Evolutionary conservation across 2,888 invertebrate genomes (phyloP).

Genomic region (Diaphora mendica): DNA sequence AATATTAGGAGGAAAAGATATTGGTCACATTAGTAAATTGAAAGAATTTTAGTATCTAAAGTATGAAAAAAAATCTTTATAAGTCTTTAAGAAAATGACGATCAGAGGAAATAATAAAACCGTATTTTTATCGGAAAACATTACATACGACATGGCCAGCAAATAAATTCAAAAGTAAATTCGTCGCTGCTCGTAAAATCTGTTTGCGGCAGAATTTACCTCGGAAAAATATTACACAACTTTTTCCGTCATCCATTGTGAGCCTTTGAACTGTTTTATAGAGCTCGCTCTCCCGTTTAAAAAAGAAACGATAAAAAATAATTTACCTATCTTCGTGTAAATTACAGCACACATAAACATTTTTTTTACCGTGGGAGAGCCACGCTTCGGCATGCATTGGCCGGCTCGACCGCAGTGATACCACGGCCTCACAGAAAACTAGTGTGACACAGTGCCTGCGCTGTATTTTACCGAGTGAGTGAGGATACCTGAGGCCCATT

Average conservation of each 20-base stretch:
- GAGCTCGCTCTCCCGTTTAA: neutral
- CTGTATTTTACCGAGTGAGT: no score
- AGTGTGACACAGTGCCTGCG: no score
- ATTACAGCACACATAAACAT: neutral
- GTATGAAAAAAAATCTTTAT: no score
- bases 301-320: neutral
- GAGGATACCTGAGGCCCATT: neutral
- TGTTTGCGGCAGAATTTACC: neutral
- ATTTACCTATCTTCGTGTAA: neutral
- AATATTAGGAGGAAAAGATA: no score
- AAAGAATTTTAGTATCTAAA: no score
- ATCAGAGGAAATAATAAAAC: neutral
- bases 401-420: no score
- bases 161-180: slow-evolving; percentile 14
- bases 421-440: no score
- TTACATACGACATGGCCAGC: neutral
- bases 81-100: no score
- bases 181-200: slow-evolving; percentile 2
- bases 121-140: neutral
- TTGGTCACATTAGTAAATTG: no score
- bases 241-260: neutral
- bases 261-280: neutral
- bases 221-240: slow-evolving; percentile 6
- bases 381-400: no score
- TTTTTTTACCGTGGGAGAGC: neutral